Base-by-base conservation (phyloP, 2,797 vertebrate genomes). In the Heterohyrax brucei region DNA sequence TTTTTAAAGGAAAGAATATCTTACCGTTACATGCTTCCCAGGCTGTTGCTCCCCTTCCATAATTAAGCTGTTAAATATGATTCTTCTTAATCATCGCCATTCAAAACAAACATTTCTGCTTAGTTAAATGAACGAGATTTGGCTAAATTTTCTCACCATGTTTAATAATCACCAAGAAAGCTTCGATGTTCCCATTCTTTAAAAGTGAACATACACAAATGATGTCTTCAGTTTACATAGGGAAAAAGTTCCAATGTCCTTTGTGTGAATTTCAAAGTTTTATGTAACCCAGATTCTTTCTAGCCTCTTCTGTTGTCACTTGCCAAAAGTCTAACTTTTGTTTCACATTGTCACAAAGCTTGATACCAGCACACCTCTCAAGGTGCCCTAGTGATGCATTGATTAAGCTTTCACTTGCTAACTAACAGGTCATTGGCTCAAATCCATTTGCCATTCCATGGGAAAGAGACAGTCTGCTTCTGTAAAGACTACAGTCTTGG, bases 281-380 rank as follows among this genome's bases (percentile, higher is more conserved):
- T 89, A 19, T 3, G 22, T 62, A 33, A 33, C 2, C 2, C 86
- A 46, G 2, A 10, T 10, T 18, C 10, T 85, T 83, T 53, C 3
- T 18, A 68, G 10, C n/a, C 44, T 72, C 14, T 39, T 39, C 1
- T 33, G 1, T 80, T 79, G 2, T 62, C n/a, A 50, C 7, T 39
- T 85, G 3, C 10, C 14, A 64, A 3, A 33, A 86, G 48, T 86
- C 13, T n/a, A 75, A 10, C 5, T 61, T 86, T 66, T 53, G 19
- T 10, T 92, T 73, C 26, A 5, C 61, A 19, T 26, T 13, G 28
- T 39, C 5, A 62, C 72, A 72, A 5, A 1, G 19, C 0, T 86
- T 19, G 22, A 1, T 0, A 7, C 3, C 10, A 9, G 18, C 10
- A 48, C 3, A 24, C 3, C 7, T 87, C 10, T 64, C 33, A 33